Conservation (phyloP, 2,888 invertebrate genomes). For the Mesorhabditis sp. region DNA sequence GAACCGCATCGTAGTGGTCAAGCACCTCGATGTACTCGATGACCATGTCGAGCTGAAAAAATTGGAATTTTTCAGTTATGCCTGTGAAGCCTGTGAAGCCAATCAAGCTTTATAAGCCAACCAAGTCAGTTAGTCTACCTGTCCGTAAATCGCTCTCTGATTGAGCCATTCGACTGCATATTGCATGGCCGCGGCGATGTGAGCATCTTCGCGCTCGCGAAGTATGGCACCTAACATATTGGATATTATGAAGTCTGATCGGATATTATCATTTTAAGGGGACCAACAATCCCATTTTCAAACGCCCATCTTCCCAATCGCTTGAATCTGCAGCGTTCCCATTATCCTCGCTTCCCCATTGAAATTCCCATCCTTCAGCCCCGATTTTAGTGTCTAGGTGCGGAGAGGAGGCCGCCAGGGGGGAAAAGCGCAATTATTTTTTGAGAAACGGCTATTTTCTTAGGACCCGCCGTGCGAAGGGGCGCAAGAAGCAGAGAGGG, state of each 20-base stretch:
- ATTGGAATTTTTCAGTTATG: neutral
- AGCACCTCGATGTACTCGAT: constrained; percentile 43
- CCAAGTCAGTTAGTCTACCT: constrained; percentile 7
- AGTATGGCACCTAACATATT: constrained; percentile 45
- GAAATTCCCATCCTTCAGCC: neutral
- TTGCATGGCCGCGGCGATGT: constrained; percentile 48
- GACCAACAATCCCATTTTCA: neutral
- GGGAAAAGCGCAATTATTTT: no score
- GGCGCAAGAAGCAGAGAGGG: no score
- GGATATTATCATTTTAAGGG: neutral
- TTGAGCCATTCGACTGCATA: constrained; percentile 51
- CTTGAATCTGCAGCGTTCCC: neutral
- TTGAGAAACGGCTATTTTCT: no score
- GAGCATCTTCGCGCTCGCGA: constrained; percentile 49
- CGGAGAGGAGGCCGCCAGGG: no score
- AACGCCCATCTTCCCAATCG: neutral
- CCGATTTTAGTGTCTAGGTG: neutral
- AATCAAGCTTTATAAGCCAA: neutral
- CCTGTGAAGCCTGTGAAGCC: neutral
- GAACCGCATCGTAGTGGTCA: constrained; percentile 51
- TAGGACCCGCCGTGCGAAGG: no score
- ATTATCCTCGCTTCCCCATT: neutral
- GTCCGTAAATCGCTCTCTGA: constrained; percentile 33
- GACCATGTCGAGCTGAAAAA: constrained; percentile 26
- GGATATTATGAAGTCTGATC: neutral